Conservation (phyloP, 2,888 invertebrate genomes). For the Anodontia alba region DNA sequence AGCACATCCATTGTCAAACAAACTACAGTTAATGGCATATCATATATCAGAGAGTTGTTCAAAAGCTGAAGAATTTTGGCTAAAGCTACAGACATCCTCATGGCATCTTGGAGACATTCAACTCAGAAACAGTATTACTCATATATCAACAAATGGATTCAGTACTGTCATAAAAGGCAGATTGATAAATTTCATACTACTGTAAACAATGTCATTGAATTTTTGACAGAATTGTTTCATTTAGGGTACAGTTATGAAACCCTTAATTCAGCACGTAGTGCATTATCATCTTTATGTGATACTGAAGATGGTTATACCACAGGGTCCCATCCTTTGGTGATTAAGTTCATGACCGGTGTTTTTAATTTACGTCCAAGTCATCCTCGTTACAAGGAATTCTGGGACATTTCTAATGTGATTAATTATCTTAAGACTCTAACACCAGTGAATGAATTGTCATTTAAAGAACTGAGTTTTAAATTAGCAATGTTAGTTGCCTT, state of each 20-base stretch:
- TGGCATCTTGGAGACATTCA: conserved; percentile 27
- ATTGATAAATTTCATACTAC: neutral
- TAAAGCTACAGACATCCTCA: conserved; percentile 9
- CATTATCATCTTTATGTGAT: conserved; percentile 18
- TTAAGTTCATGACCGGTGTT: conserved; percentile 20
- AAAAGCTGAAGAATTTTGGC: conserved; percentile 11
- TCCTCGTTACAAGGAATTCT: conserved; percentile 3
- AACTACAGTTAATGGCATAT: conserved; percentile 28
- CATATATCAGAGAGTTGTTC: conserved; percentile 16
- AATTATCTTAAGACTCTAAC: conserved; percentile 5
- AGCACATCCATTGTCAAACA: neutral
- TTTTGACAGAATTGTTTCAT: conserved; percentile 9
- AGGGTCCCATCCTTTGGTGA: conserved; percentile 19
- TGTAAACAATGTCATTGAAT: conserved; percentile 24
- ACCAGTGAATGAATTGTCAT: neutral
- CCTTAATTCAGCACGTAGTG: conserved; percentile 24
- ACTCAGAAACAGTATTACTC: conserved; percentile 39
- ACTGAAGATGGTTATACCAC: conserved; percentile 4
- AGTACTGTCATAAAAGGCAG: too few relatives aligned
- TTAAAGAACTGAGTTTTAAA: neutral
- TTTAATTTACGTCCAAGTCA: conserved; percentile 10
- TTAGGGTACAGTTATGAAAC: conserved; percentile 15
- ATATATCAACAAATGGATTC: conserved; percentile 30
- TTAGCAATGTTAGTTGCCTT: neutral
- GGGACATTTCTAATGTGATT: conserved; percentile 31